Percentiles rank a stretch among this genome's conserved stretches.
Conservation (phyloP, 2,888 invertebrate species). For the Caenorhabditis wallacei region DNA sequence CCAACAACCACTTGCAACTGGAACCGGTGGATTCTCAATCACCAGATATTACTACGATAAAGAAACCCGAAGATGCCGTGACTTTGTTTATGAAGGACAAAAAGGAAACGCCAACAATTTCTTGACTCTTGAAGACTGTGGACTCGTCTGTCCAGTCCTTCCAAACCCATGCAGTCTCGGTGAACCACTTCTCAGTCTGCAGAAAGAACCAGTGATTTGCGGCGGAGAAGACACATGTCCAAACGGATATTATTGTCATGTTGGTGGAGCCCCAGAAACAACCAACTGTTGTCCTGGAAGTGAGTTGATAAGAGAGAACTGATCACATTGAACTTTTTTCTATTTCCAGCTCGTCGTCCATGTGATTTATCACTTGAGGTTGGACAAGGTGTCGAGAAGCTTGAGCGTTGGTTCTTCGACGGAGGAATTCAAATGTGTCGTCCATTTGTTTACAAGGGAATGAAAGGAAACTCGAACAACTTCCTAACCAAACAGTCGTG, state of each 20-base stretch:
- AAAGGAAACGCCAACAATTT: conserved; percentile 83
- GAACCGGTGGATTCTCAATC: conserved; percentile 75
- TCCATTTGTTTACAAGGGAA: conserved; percentile 76
- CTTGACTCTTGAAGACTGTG: conserved; percentile 79
- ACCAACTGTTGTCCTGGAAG: conserved; percentile 83
- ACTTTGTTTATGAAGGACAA: conserved; percentile 77
- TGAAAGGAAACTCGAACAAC: conserved; percentile 80
- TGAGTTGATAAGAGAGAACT: conserved; percentile 58
- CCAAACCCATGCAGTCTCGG: conserved; percentile 82
- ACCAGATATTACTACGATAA: conserved; percentile 79
- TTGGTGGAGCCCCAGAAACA: conserved; percentile 80
- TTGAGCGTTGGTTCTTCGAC: conserved; percentile 78
- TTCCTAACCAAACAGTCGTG: conserved; percentile 78
- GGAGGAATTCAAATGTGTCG: conserved; percentile 76
- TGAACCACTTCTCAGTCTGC: conserved; percentile 77
- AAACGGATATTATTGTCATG: conserved; percentile 82
- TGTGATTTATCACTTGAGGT: conserved; percentile 74
- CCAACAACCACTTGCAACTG: conserved; percentile 73
- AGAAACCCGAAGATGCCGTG: conserved; percentile 73
- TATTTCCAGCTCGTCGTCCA: conserved; percentile 71
- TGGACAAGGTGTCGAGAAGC: conserved; percentile 74
- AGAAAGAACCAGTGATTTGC: conserved; percentile 80
- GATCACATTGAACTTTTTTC: background rate
- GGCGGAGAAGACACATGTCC: conserved; percentile 80
- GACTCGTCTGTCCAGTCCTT: conserved; percentile 79